phyloP scores from a whole-genome alignment of 2,888 invertebrate genomes.

The Nasonia oneida region DNA sequence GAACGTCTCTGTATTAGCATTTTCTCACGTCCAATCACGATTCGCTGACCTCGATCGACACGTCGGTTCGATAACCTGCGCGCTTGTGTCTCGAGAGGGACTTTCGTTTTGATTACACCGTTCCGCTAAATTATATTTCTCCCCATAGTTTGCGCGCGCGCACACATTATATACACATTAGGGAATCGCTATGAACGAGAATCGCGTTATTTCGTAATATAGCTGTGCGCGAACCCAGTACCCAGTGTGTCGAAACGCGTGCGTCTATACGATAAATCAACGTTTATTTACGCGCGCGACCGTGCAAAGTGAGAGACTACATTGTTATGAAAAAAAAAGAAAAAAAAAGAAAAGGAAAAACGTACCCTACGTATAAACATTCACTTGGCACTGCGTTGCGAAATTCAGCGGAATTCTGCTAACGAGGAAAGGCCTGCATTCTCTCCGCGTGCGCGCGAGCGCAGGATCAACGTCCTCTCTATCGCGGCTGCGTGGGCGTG shows the following conservation, averaged over 20 bases:
- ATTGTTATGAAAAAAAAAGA: not conserved
- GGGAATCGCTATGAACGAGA: not conserved
- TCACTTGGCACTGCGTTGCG: not conserved
- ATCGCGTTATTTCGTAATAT: not conserved
- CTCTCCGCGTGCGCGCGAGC: not conserved
- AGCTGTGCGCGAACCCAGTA: not conserved
- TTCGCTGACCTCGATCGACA: slow-evolving; percentile 68
- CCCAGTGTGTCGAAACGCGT: not conserved
- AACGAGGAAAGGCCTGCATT: not conserved
- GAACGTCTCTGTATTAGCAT: slow-evolving; percentile 57
- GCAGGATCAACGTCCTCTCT: not conserved
- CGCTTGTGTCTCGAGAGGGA: not conserved
- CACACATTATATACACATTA: not conserved
- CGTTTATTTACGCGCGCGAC: not conserved
- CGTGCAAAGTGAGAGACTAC: not conserved
- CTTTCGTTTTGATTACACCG: slow-evolving; percentile 1
- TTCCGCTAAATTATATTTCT: not conserved
- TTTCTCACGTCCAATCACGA: slow-evolving; percentile 63
- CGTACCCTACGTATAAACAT: not conserved
- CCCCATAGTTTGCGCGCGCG: not conserved
- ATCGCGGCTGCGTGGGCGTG: not conserved
- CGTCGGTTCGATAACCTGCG: slow-evolving; percentile 67
- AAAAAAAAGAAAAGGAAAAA: not conserved
- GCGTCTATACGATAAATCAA: not conserved
- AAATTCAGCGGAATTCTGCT: not conserved